These are phyloP conservation scores for Littorina saxatilis DNA, from an alignment of 1,140 invertebrate species.

Conservation along the genomic window DNA sequence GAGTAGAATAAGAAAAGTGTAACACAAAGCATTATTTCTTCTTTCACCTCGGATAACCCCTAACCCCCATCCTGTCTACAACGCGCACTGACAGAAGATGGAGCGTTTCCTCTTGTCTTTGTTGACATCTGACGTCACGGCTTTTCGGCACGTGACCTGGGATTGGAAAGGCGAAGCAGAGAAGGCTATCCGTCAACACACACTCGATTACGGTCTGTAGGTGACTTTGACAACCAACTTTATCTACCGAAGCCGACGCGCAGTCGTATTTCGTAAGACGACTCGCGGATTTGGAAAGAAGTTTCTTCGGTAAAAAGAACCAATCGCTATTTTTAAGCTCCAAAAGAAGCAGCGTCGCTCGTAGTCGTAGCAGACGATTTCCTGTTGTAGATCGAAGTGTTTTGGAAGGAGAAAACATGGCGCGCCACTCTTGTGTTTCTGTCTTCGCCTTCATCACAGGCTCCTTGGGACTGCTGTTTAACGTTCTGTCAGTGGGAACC, in stretches of 20 bases:
- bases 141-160: slow-evolving; percentile 22
- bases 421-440: neutral
- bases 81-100: too few species aligned
- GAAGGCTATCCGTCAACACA: neutral
- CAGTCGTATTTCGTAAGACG: slow-evolving; percentile 4
- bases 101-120: too few species aligned
- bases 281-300: neutral
- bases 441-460: neutral
- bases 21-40: too few species aligned
- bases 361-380: neutral
- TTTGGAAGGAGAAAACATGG: slow-evolving; percentile 1
- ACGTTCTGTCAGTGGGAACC: neutral
- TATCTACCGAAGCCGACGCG: neutral
- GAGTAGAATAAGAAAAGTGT: too few species aligned
- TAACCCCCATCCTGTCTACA: too few species aligned
- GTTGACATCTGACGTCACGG: slow-evolving; percentile 24
- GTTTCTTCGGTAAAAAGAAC: neutral
- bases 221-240: slow-evolving; percentile 2
- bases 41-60: too few species aligned
- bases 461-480: neutral
- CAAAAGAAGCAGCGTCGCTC: neutral
- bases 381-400: neutral
- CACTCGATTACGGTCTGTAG: neutral
- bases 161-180: neutral
- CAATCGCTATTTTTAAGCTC: neutral